phyloP scores from a whole-genome alignment of 1,140 invertebrate genomes.

The Drosophila ercepeae region DNA sequence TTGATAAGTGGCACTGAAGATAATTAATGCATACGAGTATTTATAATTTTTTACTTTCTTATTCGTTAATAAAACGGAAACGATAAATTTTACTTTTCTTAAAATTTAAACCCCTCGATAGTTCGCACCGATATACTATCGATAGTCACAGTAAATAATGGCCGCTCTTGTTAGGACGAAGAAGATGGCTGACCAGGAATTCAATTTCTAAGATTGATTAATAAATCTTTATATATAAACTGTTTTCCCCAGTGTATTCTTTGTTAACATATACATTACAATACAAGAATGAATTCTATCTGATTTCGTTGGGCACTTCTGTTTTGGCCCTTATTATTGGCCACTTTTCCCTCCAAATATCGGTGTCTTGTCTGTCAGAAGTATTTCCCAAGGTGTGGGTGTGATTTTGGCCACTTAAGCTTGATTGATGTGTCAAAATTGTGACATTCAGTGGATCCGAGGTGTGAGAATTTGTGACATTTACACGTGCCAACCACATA shows the following conservation, averaged over 20 bases:
- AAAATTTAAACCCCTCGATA: no score
- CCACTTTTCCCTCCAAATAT: background rate
- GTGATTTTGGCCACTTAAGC: constrained; percentile 44
- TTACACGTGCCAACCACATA: constrained; percentile 28
- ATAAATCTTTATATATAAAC: no score
- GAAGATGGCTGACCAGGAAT: no score
- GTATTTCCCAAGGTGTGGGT: background rate
- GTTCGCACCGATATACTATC: no score
- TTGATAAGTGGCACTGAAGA: background rate
- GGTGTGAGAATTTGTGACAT: constrained; percentile 29
- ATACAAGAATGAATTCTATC: constrained; percentile 24
- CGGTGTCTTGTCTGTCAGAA: background rate
- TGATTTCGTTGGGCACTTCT: constrained; percentile 58
- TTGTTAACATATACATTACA: constrained; percentile 17
- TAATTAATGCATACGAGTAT: background rate
- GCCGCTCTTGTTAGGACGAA: no score
- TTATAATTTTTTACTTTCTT: no score
- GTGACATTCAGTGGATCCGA: constrained; percentile 20
- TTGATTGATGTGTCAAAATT: constrained; percentile 63
- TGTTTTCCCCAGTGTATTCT: constrained; percentile 1
- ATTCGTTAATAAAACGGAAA: no score
- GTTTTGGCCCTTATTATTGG: constrained; percentile 7
- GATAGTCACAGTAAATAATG: no score
- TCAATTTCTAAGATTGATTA: no score
- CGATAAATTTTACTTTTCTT: no score